phyloP scores from a whole-genome alignment of 2,888 invertebrate species.

The Bombylius major region DNA sequence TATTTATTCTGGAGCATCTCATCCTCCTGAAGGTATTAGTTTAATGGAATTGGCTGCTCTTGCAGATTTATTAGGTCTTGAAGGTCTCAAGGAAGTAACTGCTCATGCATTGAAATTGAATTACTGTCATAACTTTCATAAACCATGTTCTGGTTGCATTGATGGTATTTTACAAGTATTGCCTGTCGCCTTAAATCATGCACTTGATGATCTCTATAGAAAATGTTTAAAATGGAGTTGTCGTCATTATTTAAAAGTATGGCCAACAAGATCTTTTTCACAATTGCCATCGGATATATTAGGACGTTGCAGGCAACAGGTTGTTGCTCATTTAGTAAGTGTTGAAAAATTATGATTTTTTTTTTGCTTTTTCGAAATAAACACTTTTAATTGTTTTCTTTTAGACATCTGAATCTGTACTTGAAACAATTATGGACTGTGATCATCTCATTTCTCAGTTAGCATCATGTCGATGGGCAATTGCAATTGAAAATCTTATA shows the following conservation, averaged over 20 bases:
- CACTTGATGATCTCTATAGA: constrained; percentile 74
- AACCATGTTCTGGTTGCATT: constrained; percentile 80
- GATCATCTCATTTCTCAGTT: constrained; percentile 66
- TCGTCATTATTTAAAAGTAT: constrained; percentile 72
- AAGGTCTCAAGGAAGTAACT: constrained; percentile 85
- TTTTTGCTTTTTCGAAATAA: background rate
- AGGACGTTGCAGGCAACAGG: constrained; percentile 73
- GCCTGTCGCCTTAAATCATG: constrained; percentile 72
- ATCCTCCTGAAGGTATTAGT: constrained; percentile 75
- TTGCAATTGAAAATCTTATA: constrained; percentile 54
- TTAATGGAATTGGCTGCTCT: constrained; percentile 77
- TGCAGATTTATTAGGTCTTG: constrained; percentile 79
- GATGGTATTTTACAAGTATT: constrained; percentile 79
- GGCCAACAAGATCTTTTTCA: constrained; percentile 85
- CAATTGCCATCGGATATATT: constrained; percentile 68
- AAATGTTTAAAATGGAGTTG: constrained; percentile 81
- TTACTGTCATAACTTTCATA: constrained; percentile 91
- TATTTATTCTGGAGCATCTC: constrained; percentile 85
- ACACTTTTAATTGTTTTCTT: constrained; percentile 3
- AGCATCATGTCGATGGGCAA: constrained; percentile 72
- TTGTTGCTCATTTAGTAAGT: constrained; percentile 59
- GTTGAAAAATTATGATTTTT: background rate
- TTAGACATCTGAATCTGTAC: constrained; percentile 62
- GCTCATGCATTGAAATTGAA: constrained; percentile 74
- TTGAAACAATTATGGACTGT: constrained; percentile 73